These are phyloP conservation scores for Lasioglossum morio DNA, from an alignment of 2,888 invertebrate genomes.

Conservation along the genomic window DNA sequence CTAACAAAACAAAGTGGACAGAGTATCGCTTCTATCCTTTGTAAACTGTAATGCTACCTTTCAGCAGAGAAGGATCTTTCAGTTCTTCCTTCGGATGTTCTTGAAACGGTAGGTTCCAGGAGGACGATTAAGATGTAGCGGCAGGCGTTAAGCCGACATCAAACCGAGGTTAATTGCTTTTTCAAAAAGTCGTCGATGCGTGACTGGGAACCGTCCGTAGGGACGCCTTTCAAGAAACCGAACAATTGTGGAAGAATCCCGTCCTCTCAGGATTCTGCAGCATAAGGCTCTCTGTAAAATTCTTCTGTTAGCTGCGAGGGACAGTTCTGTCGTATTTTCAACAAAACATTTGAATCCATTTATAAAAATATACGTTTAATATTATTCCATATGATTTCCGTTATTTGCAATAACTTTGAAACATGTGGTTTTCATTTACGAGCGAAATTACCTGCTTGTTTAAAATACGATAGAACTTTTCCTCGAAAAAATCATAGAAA, in stretches of 20 bases:
- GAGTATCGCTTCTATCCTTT: not conserved
- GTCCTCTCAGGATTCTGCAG: not conserved
- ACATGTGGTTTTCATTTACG: too few species aligned
- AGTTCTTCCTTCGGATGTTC: not conserved
- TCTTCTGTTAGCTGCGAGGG: not conserved
- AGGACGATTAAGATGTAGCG: conserved; percentile 21
- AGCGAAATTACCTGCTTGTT: too few species aligned
- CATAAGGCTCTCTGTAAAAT: not conserved
- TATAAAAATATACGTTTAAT: too few species aligned
- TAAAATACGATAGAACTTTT: too few species aligned
- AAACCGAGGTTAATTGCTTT: conserved; percentile 33
- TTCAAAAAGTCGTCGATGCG: conserved; percentile 24
- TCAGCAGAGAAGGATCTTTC: not conserved
- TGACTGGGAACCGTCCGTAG: conserved; percentile 14
- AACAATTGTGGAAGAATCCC: not conserved
- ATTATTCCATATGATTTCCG: too few species aligned
- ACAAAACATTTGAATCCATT: too few species aligned
- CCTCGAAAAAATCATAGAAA: too few species aligned
- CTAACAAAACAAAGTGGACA: not conserved
- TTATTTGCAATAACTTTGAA: too few species aligned
- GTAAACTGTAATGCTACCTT: not conserved
- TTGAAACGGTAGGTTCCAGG: conserved; percentile 1
- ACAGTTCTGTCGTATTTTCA: too few species aligned
- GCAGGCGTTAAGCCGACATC: conserved; percentile 31
- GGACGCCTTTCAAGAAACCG: conserved; percentile 10